Base-by-base conservation (phyloP, 2,888 invertebrate genomes). In the Agrotis clavis region DNA sequence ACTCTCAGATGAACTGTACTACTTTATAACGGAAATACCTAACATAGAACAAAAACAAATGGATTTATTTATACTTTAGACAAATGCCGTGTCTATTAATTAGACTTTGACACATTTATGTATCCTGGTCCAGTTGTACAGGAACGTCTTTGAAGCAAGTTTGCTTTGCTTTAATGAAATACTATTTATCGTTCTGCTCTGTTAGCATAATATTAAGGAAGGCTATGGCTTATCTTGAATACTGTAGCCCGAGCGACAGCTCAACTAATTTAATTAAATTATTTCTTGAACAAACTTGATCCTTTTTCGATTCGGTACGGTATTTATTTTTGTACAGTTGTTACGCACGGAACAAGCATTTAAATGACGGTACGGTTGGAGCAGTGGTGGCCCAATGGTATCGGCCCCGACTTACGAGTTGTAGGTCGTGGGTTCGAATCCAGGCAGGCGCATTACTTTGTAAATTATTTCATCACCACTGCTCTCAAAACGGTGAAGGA, bases 171-270 rank as follows among this genome's bases (percentile, higher is more conserved):
- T 79, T 73, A 77, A 65, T 73, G 69, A 75, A 79, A 81, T 81
- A 81, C 65, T 81, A 63, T 81, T 83, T 81, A 81, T 73, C 64
- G 72, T 74, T 77, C 21, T 77, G 74, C 64, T 73, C 63, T 69
- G 65, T 78, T 71, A 71, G 59, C 79, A 65, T 79, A 80, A 63
- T 75, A 79, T 67, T 66, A 69, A 74, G 72, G 65, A 75, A 60
- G 59, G 35, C 9, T 19, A 64, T 64, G 30, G 67, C 18, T 74
- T 54, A 79, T 51, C 47, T 41, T 25, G 47, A 68, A 62, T 62
- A 47, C 16, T 51, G 30, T 16, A 41, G 41, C 41, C 11, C 11
- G 41, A 41, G 41, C 21, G 7, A 35, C 56, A 35, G 47, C 57
- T 4, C 1, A 18, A 48, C 47, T 25, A 51, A 62, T 74, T 35